phyloP scores from a whole-genome alignment of 2,797 vertebrate species.

The Gadopsis marmoratus region DNA sequence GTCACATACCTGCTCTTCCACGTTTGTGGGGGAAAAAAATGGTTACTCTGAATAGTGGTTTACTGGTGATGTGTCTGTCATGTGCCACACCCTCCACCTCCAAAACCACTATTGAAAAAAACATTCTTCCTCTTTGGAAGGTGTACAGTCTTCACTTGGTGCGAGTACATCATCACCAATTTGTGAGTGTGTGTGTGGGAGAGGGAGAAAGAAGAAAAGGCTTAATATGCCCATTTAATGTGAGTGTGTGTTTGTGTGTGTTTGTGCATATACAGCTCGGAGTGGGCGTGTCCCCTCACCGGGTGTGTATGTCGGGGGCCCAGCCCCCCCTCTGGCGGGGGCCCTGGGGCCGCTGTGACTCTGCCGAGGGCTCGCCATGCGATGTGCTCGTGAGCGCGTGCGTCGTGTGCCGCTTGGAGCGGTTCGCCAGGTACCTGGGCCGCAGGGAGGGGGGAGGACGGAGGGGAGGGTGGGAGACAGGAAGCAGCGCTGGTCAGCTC shows the following conservation, averaged over 20 bases:
- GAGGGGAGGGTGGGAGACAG: slow-evolving; percentile 84
- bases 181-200: slow-evolving; percentile 10
- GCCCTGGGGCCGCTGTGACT: slow-evolving; percentile 94
- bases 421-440: slow-evolving; percentile 99
- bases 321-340: slow-evolving; percentile 94
- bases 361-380: slow-evolving; percentile 93
- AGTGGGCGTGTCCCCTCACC: slow-evolving; percentile 91
- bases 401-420: slow-evolving; percentile 99
- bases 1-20: slow-evolving; percentile 42
- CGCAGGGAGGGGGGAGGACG: slow-evolving; percentile 85
- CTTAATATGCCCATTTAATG: slow-evolving; percentile 16
- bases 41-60: slow-evolving; percentile 21
- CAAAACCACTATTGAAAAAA: slow-evolving; percentile 11
- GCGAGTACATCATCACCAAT: slow-evolving; percentile 1
- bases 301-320: slow-evolving; percentile 92
- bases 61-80: slow-evolving; percentile 15
- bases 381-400: slow-evolving; percentile 92
- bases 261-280: slow-evolving; percentile 72
- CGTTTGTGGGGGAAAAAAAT: slow-evolving; percentile 17
- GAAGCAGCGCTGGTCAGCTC: slow-evolving; percentile 88
- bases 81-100: slow-evolving; percentile 17
- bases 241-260: slow-evolving; percentile 48
- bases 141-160: slow-evolving; percentile 12
- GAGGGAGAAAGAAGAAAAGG: slow-evolving; percentile 14
- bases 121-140: slow-evolving; percentile 12